These are phyloP conservation scores for Calameuta filiformis DNA, from an alignment of 2,888 invertebrate genomes.

Conservation along the genomic window DNA sequence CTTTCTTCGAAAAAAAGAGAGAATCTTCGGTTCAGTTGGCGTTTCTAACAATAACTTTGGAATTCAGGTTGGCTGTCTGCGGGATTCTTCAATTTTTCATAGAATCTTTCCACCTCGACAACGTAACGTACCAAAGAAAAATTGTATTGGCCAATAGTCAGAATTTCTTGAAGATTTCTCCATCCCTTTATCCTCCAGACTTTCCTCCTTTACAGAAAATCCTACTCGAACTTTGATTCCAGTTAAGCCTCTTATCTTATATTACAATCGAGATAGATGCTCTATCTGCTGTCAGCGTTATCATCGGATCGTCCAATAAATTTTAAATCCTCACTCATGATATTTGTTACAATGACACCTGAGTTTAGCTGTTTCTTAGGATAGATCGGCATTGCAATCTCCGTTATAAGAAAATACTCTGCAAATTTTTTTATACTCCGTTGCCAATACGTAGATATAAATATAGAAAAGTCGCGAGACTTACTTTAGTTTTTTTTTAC, in stretches of 20 bases:
- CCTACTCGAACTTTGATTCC: background rate
- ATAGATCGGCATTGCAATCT: background rate
- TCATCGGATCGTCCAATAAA: background rate
- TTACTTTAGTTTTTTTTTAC: background rate
- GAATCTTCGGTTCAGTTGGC: background rate
- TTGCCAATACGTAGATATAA: background rate
- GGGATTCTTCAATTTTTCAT: background rate
- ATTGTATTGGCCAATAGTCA: background rate
- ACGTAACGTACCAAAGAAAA: background rate
- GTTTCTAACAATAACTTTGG: background rate
- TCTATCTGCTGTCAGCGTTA: constrained; percentile 6
- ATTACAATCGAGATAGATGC: constrained; percentile 13
- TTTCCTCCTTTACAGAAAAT: background rate
- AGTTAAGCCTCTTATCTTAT: constrained; percentile 1
- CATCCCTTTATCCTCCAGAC: background rate
- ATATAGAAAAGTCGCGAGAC: background rate
- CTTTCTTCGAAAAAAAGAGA: background rate
- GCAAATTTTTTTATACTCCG: background rate
- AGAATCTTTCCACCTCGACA: background rate
- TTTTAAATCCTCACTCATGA: background rate
- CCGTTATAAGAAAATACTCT: background rate
- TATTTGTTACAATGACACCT: background rate
- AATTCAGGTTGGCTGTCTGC: background rate
- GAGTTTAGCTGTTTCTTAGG: background rate
- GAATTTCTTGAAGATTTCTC: background rate